A percentile compares a stretch with the other conserved stretches of the same genome.
Conservation (phyloP, 1,140 invertebrate genomes). For the Caenorhabditis remanei region DNA sequence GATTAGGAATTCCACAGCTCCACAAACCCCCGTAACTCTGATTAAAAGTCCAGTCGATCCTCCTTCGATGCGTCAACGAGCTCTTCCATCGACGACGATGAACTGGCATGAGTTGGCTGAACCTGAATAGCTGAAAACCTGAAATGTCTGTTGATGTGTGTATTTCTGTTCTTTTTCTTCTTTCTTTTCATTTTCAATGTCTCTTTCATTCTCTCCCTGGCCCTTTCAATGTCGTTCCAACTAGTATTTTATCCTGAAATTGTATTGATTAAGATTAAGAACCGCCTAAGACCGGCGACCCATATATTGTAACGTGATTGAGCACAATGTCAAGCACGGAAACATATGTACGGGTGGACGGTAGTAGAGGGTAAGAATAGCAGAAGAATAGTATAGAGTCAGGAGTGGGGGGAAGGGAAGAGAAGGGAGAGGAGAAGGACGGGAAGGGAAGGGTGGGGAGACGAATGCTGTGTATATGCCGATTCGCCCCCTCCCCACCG, state of each 20-base stretch:
- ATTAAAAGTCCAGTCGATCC: too few species aligned
- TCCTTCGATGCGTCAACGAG: too few species aligned
- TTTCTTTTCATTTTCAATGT: background rate
- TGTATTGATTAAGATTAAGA: background rate
- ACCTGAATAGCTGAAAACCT: background rate
- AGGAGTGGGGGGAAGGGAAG: background rate
- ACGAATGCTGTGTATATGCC: slow-evolving; percentile 52
- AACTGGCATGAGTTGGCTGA: too few species aligned
- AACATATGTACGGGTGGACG: slow-evolving; percentile 54
- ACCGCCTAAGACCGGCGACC: slow-evolving; percentile 30
- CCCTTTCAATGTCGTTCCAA: background rate
- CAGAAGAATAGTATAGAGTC: background rate
- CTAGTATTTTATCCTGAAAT: background rate
- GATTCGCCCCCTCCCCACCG: slow-evolving; percentile 2
- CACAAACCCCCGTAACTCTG: too few species aligned
- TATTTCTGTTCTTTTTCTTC: background rate
- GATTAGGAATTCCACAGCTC: too few species aligned
- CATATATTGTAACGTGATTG: slow-evolving; percentile 45
- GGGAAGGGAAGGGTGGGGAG: background rate
- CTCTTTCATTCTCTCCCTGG: background rate
- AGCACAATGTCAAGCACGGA: slow-evolving; percentile 39
- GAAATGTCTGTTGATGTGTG: background rate
- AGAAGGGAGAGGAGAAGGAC: background rate
- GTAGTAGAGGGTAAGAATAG: slow-evolving; percentile 11
- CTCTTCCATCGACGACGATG: too few species aligned